Conservation (phyloP, 1,140 invertebrate genomes). For the Euglossa dilemma region DNA sequence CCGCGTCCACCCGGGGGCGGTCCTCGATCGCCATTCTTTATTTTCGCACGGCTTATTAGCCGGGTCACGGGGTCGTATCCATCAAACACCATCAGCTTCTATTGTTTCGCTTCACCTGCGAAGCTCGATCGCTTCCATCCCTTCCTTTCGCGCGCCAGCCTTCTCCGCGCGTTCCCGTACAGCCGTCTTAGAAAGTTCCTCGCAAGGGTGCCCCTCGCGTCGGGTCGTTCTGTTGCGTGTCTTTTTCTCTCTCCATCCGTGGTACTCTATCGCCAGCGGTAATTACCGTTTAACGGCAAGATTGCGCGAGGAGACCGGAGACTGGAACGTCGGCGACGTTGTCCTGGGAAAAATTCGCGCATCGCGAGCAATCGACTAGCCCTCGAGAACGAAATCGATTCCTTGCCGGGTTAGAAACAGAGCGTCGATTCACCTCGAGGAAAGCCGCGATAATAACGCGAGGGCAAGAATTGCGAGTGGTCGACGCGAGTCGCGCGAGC, state of each 20-base stretch:
- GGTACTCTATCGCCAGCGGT: too few relatives aligned
- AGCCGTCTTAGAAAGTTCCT: constrained; percentile 42
- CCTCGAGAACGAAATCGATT: not conserved
- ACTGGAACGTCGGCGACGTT: too few relatives aligned
- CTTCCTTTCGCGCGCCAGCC: constrained; percentile 18
- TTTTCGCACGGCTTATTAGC: constrained; percentile 67
- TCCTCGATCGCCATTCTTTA: constrained; percentile 58
- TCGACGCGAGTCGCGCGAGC: not conserved
- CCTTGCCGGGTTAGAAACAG: too few relatives aligned
- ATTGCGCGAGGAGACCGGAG: too few relatives aligned
- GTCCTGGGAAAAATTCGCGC: too few relatives aligned
- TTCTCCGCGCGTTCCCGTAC: constrained; percentile 33
- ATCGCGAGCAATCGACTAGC: not conserved
- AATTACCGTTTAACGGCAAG: too few relatives aligned
- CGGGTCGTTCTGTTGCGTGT: too few relatives aligned
- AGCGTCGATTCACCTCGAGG: not conserved
- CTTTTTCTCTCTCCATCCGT: too few relatives aligned
- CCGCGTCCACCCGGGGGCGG: constrained; percentile 31
- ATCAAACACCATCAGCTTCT: constrained; percentile 69
- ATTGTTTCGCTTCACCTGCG: constrained; percentile 69
- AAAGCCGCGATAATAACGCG: not conserved
- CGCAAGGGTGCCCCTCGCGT: too few relatives aligned
- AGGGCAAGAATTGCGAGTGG: too few relatives aligned
- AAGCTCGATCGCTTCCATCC: constrained; percentile 30
- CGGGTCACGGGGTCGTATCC: constrained; percentile 69